These are phyloP conservation scores for Habropoda laboriosa DNA, from an alignment of 1,140 invertebrate species.

Conservation along the genomic window DNA sequence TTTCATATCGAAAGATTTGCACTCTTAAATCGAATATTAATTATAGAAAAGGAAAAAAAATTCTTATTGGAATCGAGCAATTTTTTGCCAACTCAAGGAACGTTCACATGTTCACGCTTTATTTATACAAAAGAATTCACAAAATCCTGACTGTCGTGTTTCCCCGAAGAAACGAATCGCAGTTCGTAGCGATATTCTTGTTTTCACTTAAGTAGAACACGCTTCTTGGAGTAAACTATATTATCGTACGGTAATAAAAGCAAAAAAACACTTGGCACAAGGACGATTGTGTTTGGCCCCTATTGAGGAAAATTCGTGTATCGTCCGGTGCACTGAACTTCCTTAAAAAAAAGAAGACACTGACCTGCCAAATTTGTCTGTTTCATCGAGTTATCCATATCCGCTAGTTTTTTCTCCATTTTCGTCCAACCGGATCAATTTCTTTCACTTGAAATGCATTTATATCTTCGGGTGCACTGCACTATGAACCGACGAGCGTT, in stretches of 20 bases:
- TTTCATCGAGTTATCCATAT: neutral
- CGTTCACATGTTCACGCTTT: neutral
- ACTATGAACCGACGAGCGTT: neutral
- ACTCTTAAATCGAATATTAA: no score
- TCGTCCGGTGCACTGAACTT: neutral
- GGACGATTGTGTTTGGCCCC: neutral
- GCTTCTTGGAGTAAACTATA: neutral
- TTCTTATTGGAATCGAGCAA: neutral
- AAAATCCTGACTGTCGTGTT: no score
- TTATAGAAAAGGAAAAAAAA: no score
- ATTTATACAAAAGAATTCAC: no score
- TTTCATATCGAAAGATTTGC: no score
- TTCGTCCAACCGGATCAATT: neutral
- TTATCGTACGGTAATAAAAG: neutral
- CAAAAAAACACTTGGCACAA: neutral
- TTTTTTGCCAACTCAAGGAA: neutral
- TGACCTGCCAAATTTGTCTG: conserved; percentile 26
- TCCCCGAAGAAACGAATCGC: no score
- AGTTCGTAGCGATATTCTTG: no score
- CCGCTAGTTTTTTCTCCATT: neutral
- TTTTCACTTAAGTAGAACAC: no score
- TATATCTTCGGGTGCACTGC: neutral
- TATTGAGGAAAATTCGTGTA: neutral
- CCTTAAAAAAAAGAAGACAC: neutral
- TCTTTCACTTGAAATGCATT: neutral